Evolutionary conservation across 1,140 invertebrate genomes (phyloP).

Genomic region (Zophobas morio): DNA sequence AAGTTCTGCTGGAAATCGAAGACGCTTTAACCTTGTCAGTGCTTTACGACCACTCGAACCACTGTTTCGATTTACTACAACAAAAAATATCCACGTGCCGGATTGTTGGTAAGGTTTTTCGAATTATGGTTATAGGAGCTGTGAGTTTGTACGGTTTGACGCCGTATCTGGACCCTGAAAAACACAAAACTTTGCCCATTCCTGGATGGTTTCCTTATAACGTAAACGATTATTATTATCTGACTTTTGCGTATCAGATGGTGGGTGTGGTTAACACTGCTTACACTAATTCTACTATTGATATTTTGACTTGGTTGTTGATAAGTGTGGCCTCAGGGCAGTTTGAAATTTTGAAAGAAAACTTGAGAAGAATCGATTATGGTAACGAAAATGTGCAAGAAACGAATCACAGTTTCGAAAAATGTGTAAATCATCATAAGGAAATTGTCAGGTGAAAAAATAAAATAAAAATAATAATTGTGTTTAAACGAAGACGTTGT

Average conservation of each 20-base stretch:
- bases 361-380: constrained; percentile 41
- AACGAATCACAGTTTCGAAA: constrained; percentile 13
- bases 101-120: constrained; percentile 25
- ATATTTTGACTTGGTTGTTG: constrained; percentile 43
- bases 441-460: constrained; percentile 44
- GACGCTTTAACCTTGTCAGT: not conserved
- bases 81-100: not conserved
- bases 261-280: constrained; percentile 42
- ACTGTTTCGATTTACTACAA: not conserved
- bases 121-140: constrained; percentile 23
- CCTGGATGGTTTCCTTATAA: constrained; percentile 47
- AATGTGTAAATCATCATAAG: constrained; percentile 52
- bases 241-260: constrained; percentile 35
- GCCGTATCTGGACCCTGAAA: constrained; percentile 38
- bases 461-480: too few species aligned
- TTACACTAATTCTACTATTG: constrained; percentile 49
- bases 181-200: constrained; percentile 29
- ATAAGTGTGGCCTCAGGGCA: constrained; percentile 49
- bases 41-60: not conserved
- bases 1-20: constrained; percentile 31
- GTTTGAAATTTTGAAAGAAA: constrained; percentile 53
- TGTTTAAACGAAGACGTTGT: constrained; percentile 15
- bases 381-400: not conserved
- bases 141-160: constrained; percentile 37
- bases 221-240: constrained; percentile 35